These are phyloP conservation scores for Taeniopygia guttata DNA, from an alignment of 2,797 vertebrate species.

Conservation along the genomic window DNA sequence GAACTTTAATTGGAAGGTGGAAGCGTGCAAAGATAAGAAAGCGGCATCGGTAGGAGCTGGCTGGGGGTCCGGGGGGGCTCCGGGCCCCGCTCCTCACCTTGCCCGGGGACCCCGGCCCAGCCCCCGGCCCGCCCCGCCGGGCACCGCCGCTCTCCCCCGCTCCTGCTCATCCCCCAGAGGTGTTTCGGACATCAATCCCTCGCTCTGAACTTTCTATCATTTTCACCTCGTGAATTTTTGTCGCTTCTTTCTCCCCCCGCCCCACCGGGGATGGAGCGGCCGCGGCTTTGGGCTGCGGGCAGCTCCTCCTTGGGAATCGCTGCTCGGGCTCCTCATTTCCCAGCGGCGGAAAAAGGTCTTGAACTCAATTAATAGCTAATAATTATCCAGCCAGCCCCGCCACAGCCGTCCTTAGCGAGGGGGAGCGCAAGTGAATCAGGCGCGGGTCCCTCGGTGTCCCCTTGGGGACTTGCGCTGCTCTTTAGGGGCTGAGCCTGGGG, in stretches of 20 bases:
- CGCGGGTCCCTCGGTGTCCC: background rate
- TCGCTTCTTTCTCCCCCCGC: background rate
- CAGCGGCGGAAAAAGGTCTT: constrained; percentile 82
- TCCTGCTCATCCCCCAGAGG: background rate
- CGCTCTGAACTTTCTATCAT: background rate
- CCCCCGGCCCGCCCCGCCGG: background rate
- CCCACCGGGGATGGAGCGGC: constrained; percentile 5
- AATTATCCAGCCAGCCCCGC: constrained; percentile 80
- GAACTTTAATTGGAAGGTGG: constrained; percentile 53
- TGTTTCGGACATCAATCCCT: background rate
- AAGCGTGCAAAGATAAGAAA: constrained; percentile 25
- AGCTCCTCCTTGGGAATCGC: constrained; percentile 77
- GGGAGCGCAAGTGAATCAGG: background rate
- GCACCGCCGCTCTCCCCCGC: background rate
- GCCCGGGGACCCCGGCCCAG: background rate
- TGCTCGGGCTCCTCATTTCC: constrained; percentile 84
- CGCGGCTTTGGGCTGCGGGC: constrained; percentile 63
- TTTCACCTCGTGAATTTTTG: constrained; percentile 39
- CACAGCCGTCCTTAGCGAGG: background rate
- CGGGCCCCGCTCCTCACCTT: background rate
- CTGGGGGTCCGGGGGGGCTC: background rate
- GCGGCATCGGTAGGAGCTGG: background rate
- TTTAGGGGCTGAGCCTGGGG: background rate
- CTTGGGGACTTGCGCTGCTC: background rate
- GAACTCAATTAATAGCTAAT: constrained; percentile 94